Percentiles rank a stretch among this genome's conserved stretches.
Conservation (phyloP, 2,888 invertebrate genomes). For the Tenthredo livida region DNA sequence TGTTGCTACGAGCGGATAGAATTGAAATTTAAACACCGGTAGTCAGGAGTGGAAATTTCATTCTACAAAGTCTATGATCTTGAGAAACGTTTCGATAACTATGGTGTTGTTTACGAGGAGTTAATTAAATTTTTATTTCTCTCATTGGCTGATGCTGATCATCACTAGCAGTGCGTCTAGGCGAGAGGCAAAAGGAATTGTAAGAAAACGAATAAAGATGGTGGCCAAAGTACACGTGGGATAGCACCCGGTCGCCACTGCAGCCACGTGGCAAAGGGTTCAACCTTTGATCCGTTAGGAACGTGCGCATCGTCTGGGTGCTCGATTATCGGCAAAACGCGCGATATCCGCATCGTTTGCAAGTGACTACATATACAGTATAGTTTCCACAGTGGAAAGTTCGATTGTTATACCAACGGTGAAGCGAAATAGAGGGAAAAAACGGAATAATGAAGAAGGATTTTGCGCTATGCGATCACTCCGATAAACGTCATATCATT, state of each 20-base stretch:
- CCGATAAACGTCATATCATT: not conserved
- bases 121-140: constrained; percentile 22
- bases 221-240: not conserved
- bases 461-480: not conserved
- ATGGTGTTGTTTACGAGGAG: constrained; percentile 22
- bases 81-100: not conserved
- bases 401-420: constrained; percentile 12
- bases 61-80: not conserved
- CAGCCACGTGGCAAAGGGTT: not conserved
- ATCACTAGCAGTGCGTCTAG: not conserved
- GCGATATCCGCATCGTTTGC: not conserved
- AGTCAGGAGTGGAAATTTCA: not conserved
- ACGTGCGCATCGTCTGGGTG: constrained; percentile 15
- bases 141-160: not conserved
- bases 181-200: not conserved
- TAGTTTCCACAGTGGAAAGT: not conserved
- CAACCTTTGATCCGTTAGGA: constrained; percentile 6
- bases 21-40: not conserved
- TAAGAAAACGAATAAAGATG: not conserved
- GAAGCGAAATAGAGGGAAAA: not conserved
- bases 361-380: not conserved
- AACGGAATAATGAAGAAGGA: constrained; percentile 17
- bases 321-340: constrained; percentile 9
- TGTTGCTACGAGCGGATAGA: not conserved
- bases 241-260: not conserved